Conservation (phyloP, 2,113 vertebrate genomes). For the Odocoileus hemionus region DNA sequence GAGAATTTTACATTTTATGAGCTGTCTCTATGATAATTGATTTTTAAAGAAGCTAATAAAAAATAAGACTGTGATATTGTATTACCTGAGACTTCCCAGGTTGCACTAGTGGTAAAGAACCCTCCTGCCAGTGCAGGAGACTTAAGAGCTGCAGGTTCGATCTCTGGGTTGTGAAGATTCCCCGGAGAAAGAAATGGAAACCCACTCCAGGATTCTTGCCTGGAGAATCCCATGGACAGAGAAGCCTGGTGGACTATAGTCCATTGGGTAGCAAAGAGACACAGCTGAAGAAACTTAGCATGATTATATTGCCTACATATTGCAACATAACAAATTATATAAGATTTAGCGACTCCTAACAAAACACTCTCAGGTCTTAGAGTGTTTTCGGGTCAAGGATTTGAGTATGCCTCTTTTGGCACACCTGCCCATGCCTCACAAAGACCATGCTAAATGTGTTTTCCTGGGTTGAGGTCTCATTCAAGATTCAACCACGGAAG, state of each 20-base stretch:
- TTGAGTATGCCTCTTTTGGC: background rate
- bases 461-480: background rate
- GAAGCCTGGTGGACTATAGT: too few species aligned
- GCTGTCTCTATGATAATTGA: background rate
- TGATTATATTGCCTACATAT: background rate
- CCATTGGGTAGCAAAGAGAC: too few species aligned
- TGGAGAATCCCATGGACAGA: too few species aligned
- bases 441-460: too few species aligned
- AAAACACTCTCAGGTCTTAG: fast-evolving
- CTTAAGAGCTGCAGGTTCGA: too few species aligned
- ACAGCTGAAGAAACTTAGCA: too few species aligned
- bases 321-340: background rate
- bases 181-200: too few species aligned
- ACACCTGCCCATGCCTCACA: background rate
- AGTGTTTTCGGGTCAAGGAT: fast-evolving
- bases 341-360: background rate
- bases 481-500: background rate
- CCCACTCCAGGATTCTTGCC: too few species aligned
- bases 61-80: background rate
- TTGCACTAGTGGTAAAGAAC: too few species aligned
- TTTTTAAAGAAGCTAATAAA: background rate
- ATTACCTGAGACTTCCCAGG: too few species aligned
- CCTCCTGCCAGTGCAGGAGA: too few species aligned
- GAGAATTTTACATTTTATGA: background rate
- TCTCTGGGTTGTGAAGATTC: too few species aligned